A percentile compares a stretch with the other conserved stretches of the same genome.
Conservation (phyloP, 1,140 invertebrate species). For the Drosophila mauritiana region DNA sequence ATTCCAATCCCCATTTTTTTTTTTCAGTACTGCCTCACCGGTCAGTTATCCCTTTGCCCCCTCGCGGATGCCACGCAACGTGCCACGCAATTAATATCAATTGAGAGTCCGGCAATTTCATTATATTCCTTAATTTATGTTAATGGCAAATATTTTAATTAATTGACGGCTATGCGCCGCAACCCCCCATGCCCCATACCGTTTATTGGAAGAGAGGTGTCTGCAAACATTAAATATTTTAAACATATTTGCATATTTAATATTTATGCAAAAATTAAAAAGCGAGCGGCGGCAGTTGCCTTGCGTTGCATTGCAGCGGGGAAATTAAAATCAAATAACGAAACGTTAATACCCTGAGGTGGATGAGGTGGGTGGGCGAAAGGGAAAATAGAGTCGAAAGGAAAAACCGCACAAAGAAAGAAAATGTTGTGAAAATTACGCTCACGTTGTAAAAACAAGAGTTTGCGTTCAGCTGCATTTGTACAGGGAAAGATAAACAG, state of each 20-base stretch:
- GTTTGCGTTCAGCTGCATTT: background rate
- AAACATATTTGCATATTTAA: conserved; percentile 50
- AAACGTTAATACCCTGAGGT: conserved; percentile 9
- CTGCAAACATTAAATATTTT: conserved; percentile 49
- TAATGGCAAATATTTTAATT: conserved; percentile 80
- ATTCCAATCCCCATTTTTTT: background rate
- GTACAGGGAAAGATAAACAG: conserved; percentile 9
- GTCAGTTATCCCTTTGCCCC: conserved; percentile 8
- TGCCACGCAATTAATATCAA: conserved; percentile 76
- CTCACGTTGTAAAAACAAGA: background rate
- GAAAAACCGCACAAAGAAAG: conserved; percentile 9
- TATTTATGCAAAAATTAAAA: conserved; percentile 41
- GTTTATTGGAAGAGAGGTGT: conserved; percentile 33
- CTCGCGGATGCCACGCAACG: conserved; percentile 1
- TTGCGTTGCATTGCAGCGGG: background rate
- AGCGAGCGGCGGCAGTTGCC: background rate
- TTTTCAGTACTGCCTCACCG: background rate
- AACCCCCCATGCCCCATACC: background rate
- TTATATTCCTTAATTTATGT: conserved; percentile 76
- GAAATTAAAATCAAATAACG: conserved; percentile 20
- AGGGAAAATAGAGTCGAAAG: background rate
- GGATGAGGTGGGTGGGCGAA: background rate
- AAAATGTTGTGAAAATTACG: conserved; percentile 10
- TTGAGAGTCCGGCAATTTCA: conserved; percentile 68
- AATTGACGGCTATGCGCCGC: conserved; percentile 48